These are phyloP conservation scores for Polypedilum pembai DNA, from an alignment of 1,140 invertebrate genomes.

Conservation along the genomic window DNA sequence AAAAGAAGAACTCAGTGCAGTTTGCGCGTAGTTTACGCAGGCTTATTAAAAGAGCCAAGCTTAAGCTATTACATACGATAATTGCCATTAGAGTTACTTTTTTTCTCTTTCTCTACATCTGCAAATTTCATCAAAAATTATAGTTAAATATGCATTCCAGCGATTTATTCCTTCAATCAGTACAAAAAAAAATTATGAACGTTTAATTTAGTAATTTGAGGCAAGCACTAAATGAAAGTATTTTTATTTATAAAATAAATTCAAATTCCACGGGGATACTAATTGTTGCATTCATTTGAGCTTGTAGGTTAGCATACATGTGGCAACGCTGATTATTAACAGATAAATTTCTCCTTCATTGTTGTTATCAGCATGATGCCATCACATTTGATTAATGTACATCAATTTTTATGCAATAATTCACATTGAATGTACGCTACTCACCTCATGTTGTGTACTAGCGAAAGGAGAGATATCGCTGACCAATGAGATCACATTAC, in stretches of 20 bases:
- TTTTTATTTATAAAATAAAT: too few species aligned
- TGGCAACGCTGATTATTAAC: neutral
- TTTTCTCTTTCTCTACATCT: too few species aligned
- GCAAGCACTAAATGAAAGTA: neutral
- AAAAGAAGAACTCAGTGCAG: too few species aligned
- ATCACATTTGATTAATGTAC: slow-evolving; percentile 2
- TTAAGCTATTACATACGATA: too few species aligned
- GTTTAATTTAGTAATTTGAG: neutral
- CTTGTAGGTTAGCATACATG: slow-evolving; percentile 1
- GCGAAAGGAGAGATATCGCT: too few species aligned
- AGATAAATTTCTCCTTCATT: neutral
- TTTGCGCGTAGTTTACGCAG: too few species aligned
- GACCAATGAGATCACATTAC: too few species aligned
- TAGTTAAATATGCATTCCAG: too few species aligned
- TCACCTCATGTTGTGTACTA: neutral
- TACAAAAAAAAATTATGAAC: neutral
- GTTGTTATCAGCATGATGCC: neutral
- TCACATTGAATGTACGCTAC: neutral
- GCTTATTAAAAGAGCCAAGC: too few species aligned
- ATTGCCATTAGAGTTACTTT: too few species aligned
- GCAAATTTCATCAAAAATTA: too few species aligned
- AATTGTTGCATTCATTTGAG: neutral
- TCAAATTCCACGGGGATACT: neutral
- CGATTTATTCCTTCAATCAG: too few species aligned
- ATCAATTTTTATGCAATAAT: slow-evolving; percentile 1